These are phyloP conservation scores for Oncopeltus fasciatus DNA, from an alignment of 1,140 invertebrate species.

Conservation along the genomic window DNA sequence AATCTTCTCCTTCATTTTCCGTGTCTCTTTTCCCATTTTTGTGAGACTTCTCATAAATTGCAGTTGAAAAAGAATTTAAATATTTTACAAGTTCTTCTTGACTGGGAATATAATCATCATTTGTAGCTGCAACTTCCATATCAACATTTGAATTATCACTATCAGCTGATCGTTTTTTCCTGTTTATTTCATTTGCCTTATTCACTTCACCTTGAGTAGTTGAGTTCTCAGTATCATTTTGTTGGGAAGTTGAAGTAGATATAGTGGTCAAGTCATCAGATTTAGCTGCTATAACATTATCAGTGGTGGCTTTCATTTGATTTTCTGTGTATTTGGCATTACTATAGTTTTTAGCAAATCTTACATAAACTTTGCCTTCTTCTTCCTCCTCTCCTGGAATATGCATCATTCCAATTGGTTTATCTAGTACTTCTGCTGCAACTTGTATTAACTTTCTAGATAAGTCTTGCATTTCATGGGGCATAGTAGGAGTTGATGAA, in stretches of 20 bases:
- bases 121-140: background rate
- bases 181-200: no score
- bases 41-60: background rate
- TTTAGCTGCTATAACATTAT: no score
- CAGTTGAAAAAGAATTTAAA: background rate
- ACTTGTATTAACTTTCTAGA: background rate
- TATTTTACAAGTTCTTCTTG: background rate
- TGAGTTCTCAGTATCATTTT: no score
- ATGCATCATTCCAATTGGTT: background rate
- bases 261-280: no score
- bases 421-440: background rate
- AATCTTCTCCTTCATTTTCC: background rate
- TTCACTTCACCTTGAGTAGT: no score
- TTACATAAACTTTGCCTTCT: constrained; percentile 9
- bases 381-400: background rate
- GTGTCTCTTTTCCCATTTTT: background rate
- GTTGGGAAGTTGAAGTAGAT: no score
- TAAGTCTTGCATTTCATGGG: background rate
- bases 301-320: background rate
- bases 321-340: background rate
- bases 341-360: background rate
- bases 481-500: background rate
- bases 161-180: background rate
- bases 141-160: background rate
- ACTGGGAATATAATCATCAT: background rate